Conservation (phyloP, 2,113 vertebrate species). For the Seriola dumerili region DNA sequence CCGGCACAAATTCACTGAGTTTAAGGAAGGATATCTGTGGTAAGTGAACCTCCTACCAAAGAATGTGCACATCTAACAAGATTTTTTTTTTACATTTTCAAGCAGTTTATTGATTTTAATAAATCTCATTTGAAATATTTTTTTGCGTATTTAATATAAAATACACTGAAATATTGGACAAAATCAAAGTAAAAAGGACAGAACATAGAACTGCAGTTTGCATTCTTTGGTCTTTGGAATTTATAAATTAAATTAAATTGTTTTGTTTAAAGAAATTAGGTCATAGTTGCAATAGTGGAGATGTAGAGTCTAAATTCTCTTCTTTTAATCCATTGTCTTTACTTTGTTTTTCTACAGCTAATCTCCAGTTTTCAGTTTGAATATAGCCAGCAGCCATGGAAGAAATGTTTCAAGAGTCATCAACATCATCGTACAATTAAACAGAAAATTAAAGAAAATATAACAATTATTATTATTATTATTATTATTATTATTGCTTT, state of each 20-base stretch:
- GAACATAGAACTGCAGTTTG: not conserved
- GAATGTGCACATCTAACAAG: not conserved
- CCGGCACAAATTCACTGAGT: constrained; percentile 96
- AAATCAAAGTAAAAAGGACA: not conserved
- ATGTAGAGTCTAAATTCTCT: not conserved
- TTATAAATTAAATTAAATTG: not conserved
- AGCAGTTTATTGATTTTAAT: not conserved
- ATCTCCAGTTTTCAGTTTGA: constrained; percentile 52
- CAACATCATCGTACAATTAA: constrained; percentile 52
- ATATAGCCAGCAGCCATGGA: constrained; percentile 64
- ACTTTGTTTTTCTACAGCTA: constrained; percentile 65
- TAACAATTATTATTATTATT: constrained; percentile 56
- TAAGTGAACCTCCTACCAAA: constrained; percentile 77
- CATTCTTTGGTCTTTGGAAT: not conserved
- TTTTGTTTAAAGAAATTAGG: not conserved
- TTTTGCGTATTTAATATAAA: not conserved
- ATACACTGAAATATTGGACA: not conserved
- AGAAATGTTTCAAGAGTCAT: constrained; percentile 66
- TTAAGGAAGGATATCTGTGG: constrained; percentile 96
- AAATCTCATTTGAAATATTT: not conserved
- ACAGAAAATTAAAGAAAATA: constrained; percentile 51
- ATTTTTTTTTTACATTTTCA: not conserved
- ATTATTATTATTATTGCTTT: constrained; percentile 66
- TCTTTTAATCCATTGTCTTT: constrained; percentile 7
- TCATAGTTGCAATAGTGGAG: not conserved